Conservation (phyloP, 2,797 vertebrate genomes). For the Gobionotothen gibberifrons region DNA sequence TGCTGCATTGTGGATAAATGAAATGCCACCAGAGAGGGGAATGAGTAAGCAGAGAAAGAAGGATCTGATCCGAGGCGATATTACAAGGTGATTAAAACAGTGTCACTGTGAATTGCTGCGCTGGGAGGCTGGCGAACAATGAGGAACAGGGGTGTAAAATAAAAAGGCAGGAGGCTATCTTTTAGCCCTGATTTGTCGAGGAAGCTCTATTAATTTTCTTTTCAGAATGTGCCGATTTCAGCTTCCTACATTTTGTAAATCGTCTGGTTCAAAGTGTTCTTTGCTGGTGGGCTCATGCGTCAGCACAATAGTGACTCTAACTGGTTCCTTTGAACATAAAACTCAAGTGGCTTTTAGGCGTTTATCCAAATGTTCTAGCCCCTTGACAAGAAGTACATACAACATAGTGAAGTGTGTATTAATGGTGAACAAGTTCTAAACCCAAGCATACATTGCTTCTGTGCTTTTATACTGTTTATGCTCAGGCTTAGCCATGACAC, state of each 20-base stretch:
- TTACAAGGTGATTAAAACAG: conserved; percentile 66
- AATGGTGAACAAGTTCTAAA: neutral
- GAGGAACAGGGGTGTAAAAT: conserved; percentile 22
- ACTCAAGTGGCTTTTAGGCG: neutral
- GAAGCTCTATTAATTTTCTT: conserved; percentile 26
- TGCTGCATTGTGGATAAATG: conserved; percentile 57
- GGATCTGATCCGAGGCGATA: conserved; percentile 38
- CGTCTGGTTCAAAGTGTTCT: conserved; percentile 9
- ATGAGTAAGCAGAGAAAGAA: conserved; percentile 14
- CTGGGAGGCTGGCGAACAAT: conserved; percentile 38
- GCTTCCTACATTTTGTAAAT: conserved; percentile 28
- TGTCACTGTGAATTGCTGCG: conserved; percentile 44
- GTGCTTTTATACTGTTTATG: neutral
- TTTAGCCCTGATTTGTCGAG: conserved; percentile 46
- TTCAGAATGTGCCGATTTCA: conserved; percentile 29
- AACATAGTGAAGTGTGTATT: conserved; percentile 5
- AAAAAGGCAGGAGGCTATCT: conserved; percentile 31
- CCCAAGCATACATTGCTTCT: neutral
- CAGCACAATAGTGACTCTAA: conserved; percentile 34
- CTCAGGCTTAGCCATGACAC: conserved; percentile 12
- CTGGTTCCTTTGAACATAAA: conserved; percentile 32
- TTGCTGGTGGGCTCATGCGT: conserved; percentile 12
- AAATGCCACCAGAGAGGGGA: conserved; percentile 33
- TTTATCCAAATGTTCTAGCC: conserved; percentile 18
- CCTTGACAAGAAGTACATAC: conserved; percentile 13